Percentiles rank a stretch among this genome's conserved stretches.
phyloP scores from a whole-genome alignment of 2,113 vertebrate genomes.

The Tamias sibiricus region DNA sequence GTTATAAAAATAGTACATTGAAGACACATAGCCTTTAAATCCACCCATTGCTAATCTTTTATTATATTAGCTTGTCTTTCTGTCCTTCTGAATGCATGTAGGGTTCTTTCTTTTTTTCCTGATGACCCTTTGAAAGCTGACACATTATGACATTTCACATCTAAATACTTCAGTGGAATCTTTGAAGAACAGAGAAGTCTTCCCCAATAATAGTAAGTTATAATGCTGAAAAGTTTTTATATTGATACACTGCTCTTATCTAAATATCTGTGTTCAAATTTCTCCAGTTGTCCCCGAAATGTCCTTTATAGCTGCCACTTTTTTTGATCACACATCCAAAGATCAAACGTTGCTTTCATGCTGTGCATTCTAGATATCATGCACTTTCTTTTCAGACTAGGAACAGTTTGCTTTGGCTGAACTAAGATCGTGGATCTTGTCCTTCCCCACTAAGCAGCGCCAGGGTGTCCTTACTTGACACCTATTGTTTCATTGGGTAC shows the following conservation, averaged over 20 bases:
- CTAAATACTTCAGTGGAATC: background rate
- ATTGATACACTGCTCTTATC: background rate
- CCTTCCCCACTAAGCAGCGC: background rate
- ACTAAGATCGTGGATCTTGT: background rate
- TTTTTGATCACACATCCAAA: background rate
- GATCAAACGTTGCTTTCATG: background rate
- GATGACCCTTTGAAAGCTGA: background rate
- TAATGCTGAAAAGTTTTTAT: background rate
- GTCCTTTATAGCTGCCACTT: background rate
- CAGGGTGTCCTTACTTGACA: background rate
- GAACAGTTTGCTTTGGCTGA: slow-evolving; percentile 57
- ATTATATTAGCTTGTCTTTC: background rate
- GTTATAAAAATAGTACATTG: background rate
- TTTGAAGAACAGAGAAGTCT: background rate
- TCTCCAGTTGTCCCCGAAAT: background rate
- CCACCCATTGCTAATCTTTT: background rate
- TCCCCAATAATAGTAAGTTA: background rate
- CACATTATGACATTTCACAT: background rate
- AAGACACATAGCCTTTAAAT: background rate
- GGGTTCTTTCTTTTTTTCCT: background rate
- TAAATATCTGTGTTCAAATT: background rate
- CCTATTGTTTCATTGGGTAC: background rate
- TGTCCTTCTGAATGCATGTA: background rate
- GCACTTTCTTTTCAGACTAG: background rate
- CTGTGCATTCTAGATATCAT: background rate